Percentiles rank a stretch among this genome's conserved stretches.
Evolutionary conservation across 2,113 vertebrate genomes (phyloP).

Genomic region (Desmodus rotundus): DNA sequence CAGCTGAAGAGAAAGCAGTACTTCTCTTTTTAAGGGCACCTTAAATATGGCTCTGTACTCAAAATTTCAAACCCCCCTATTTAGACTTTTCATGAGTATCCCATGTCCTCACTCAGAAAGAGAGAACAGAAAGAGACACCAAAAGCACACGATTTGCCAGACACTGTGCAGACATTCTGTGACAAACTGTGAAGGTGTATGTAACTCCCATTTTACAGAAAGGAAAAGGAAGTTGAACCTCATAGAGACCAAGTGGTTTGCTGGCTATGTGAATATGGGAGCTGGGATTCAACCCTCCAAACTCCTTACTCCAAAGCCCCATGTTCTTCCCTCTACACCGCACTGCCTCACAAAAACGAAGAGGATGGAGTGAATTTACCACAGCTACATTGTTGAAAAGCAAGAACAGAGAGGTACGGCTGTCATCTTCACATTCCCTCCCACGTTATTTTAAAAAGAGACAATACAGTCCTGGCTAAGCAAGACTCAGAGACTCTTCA

Average conservation of each 20-base stretch:
- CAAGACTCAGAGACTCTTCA: not conserved
- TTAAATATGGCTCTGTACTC: not conserved
- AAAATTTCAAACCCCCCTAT: not conserved
- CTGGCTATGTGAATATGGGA: not conserved
- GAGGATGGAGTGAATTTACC: not conserved
- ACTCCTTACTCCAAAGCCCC: not conserved
- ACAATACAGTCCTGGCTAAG: not conserved
- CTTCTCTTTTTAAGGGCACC: not conserved
- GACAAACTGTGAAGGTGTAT: not conserved
- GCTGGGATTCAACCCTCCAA: not conserved
- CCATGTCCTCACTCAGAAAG: not conserved
- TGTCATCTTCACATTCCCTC: not conserved
- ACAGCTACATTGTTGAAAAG: not conserved
- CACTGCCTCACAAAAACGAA: not conserved
- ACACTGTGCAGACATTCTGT: not conserved
- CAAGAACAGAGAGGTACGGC: not conserved
- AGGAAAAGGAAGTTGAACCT: not conserved
- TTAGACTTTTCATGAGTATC: not conserved
- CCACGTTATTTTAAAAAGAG: not conserved
- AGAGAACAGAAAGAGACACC: not conserved
- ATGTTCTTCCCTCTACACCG: not conserved
- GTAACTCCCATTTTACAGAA: not conserved
- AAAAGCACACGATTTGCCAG: not conserved
- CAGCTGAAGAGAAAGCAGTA: not conserved
- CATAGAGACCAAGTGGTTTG: not conserved